Conservation (phyloP, 1,140 invertebrate genomes). For the Philaenus spumarius region DNA sequence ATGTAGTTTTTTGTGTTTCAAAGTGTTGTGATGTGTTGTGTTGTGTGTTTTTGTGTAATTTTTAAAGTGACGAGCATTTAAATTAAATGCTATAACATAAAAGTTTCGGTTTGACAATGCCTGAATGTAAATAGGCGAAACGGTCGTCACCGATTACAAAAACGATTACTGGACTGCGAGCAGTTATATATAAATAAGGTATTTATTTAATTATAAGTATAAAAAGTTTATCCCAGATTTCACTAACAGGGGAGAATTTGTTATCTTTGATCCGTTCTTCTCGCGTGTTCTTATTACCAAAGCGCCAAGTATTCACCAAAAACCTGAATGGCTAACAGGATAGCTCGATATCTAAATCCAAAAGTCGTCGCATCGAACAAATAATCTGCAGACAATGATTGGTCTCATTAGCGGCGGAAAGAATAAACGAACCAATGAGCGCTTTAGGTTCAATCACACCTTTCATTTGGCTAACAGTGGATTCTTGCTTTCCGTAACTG, state of each 20-base stretch:
- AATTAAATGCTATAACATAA: too few relatives aligned
- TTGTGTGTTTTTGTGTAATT: too few relatives aligned
- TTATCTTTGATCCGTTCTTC: constrained; percentile 22
- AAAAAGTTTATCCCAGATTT: constrained; percentile 30
- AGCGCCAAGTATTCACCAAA: constrained; percentile 34
- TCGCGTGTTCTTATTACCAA: constrained; percentile 34
- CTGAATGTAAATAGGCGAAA: too few relatives aligned
- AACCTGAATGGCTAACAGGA: constrained; percentile 36
- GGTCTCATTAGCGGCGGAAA: constrained; percentile 28
- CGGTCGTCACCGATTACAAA: too few relatives aligned
- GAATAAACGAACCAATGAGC: constrained; percentile 29
- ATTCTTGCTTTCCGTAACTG: constrained; percentile 13
- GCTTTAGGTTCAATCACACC: constrained; percentile 20
- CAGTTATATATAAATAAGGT: too few relatives aligned
- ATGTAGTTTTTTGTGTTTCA: too few relatives aligned
- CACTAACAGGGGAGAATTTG: constrained; percentile 29
- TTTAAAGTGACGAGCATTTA: too few relatives aligned
- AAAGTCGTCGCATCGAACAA: constrained; percentile 27
- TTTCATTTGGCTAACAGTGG: not conserved
- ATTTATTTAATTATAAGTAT: too few relatives aligned
- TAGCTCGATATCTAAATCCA: constrained; percentile 28
- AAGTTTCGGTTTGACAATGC: too few relatives aligned
- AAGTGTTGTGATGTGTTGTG: too few relatives aligned
- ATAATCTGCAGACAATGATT: constrained; percentile 26
- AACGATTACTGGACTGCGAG: too few relatives aligned